Conservation (phyloP, 2,888 invertebrate species). For the Meiosimyza decipiens region DNA sequence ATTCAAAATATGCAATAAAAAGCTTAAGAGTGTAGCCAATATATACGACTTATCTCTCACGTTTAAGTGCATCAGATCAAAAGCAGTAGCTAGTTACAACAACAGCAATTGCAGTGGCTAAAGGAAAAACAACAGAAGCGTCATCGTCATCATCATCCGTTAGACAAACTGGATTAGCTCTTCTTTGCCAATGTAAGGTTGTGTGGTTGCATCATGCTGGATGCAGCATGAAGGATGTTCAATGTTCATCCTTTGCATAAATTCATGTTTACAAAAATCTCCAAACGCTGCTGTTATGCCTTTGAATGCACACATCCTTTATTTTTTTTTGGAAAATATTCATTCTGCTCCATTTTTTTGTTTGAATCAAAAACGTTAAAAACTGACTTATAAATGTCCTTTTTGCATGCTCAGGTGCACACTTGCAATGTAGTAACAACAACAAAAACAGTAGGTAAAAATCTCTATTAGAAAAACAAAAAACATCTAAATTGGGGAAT, state of each 20-base stretch:
- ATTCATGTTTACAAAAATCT: conserved; percentile 30
- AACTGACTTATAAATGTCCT: too few species aligned
- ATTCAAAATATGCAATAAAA: conserved; percentile 27
- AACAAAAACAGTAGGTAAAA: background rate
- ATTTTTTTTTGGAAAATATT: background rate
- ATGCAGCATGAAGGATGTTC: conserved; percentile 11
- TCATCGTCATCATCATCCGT: background rate
- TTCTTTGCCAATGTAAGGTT: background rate
- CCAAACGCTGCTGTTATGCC: conserved; percentile 5
- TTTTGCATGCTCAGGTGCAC: background rate
- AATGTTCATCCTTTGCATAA: conserved; percentile 11
- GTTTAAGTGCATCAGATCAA: conserved; percentile 8
- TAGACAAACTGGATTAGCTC: conserved; percentile 1
- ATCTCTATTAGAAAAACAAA: background rate
- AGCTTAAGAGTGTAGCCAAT: conserved; percentile 24
- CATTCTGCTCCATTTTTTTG: too few species aligned
- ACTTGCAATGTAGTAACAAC: background rate
- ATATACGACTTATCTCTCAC: conserved; percentile 23
- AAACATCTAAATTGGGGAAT: conserved; percentile 20
- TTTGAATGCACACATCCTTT: background rate
- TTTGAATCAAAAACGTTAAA: background rate
- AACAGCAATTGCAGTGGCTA: background rate
- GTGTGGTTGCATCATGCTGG: background rate
- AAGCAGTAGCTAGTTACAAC: conserved; percentile 5
- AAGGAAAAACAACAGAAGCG: background rate